Evolutionary conservation across 2,888 invertebrate species (phyloP).

Genomic region (Nomada ferruginata): DNA sequence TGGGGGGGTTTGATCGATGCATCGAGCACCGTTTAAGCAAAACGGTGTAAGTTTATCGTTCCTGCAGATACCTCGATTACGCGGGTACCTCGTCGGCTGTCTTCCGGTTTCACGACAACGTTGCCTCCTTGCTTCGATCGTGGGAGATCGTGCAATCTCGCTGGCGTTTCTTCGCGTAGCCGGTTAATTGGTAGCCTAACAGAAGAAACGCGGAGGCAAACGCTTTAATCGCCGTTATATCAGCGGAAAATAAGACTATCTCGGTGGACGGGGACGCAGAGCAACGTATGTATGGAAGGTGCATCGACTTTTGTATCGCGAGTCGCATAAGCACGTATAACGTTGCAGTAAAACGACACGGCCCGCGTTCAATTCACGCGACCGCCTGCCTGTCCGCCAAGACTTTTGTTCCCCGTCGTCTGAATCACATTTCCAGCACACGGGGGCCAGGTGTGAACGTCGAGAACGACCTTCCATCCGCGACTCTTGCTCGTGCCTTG

Average conservation of each 20-base stretch:
- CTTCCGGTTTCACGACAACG: conserved; percentile 66
- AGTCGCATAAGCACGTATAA: conserved; percentile 51
- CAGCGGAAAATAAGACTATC: conserved; percentile 63
- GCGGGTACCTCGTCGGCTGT: conserved; percentile 4
- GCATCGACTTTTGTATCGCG: conserved; percentile 60
- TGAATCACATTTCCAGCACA: conserved; percentile 39
- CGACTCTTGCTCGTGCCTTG: background rate
- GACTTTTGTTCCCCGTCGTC: conserved; percentile 49
- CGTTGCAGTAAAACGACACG: conserved; percentile 62
- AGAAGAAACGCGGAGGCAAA: conserved; percentile 56
- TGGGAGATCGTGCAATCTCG: conserved; percentile 66
- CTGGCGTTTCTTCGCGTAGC: conserved; percentile 49
- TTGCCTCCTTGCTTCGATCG: conserved; percentile 55
- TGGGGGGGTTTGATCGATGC: background rate
- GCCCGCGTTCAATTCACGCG: conserved; percentile 51
- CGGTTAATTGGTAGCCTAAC: conserved; percentile 68
- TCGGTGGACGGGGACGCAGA: conserved; percentile 16
- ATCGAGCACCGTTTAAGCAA: conserved; percentile 6
- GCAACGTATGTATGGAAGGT: conserved; percentile 34
- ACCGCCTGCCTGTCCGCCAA: conserved; percentile 23
- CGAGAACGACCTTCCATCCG: conserved; percentile 13
- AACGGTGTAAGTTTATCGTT: conserved; percentile 31
- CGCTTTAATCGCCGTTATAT: conserved; percentile 70
- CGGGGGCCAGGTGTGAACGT: conserved; percentile 22
- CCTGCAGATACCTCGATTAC: conserved; percentile 24